Percentiles rank a stretch among this genome's conserved stretches.
Conservation (phyloP, 2,113 vertebrate species). For the Tyto alba region DNA sequence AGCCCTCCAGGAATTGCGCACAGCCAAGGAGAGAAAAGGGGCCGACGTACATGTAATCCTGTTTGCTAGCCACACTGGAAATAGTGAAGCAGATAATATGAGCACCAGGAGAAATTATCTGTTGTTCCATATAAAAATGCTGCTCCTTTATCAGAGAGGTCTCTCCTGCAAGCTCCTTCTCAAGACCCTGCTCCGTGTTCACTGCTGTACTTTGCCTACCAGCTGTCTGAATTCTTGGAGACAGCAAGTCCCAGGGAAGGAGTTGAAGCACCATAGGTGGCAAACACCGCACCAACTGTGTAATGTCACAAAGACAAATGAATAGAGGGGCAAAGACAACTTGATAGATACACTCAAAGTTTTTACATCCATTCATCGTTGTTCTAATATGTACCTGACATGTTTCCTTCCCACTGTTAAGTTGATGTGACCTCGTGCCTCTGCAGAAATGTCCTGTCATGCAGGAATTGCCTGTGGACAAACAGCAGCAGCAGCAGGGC, state of each 20-base stretch:
- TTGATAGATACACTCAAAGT: neutral
- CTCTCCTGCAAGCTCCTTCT: neutral
- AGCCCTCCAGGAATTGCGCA: neutral
- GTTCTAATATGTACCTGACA: neutral
- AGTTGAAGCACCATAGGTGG: neutral
- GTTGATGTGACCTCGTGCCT: neutral
- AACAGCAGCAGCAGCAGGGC: neutral
- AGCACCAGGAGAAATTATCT: neutral
- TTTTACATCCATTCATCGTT: neutral
- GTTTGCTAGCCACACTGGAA: neutral
- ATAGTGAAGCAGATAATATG: neutral
- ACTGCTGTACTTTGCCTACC: neutral
- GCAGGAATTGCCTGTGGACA: neutral
- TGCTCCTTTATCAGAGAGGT: neutral
- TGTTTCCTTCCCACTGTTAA: neutral
- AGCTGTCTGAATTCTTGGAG: neutral
- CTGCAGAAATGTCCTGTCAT: neutral
- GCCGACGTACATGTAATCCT: fast-evolving
- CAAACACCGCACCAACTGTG: neutral
- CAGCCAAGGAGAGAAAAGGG: neutral
- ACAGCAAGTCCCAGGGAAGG: neutral
- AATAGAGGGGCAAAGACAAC: neutral
- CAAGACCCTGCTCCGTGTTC: fast-evolving
- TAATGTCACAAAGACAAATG: neutral
- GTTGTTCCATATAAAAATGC: neutral